Percentiles rank a stretch among this genome's conserved stretches.
Evolutionary conservation across 2,797 vertebrate species (phyloP).

Genomic region (Lithobates pipiens): DNA sequence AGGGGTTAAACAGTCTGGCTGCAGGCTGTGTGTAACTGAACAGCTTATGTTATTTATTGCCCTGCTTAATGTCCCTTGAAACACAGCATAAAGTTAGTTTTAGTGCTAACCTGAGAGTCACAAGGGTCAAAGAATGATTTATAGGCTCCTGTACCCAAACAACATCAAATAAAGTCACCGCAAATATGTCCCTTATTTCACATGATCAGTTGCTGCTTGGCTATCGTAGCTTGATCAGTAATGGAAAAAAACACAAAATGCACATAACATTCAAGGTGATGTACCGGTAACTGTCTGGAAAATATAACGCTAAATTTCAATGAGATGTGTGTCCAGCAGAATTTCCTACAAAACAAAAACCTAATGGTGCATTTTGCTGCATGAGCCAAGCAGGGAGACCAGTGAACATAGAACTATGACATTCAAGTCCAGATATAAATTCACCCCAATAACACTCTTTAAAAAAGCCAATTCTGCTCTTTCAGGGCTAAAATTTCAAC

Average conservation of each 20-base stretch:
- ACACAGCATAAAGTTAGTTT: slow-evolving; percentile 44
- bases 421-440: too few species aligned
- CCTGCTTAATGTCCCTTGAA: slow-evolving; percentile 59
- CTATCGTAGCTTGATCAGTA: not conserved
- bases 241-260: not conserved
- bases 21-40: not conserved
- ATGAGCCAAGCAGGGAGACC: too few species aligned
- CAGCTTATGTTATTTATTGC: slow-evolving; percentile 50
- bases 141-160: slow-evolving; percentile 35
- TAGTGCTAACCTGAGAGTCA: slow-evolving; percentile 24
- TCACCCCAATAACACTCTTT: too few species aligned
- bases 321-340: too few species aligned
- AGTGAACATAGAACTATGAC: too few species aligned
- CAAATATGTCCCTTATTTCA: not conserved
- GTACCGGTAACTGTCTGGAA: too few species aligned
- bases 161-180: not conserved
- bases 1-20: slow-evolving; percentile 26
- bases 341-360: too few species aligned
- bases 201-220: not conserved
- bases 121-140: slow-evolving; percentile 41
- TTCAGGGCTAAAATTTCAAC: too few species aligned
- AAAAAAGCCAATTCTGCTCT: too few species aligned
- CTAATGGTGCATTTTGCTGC: too few species aligned
- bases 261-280: not conserved
- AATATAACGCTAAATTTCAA: too few species aligned